phyloP scores from a whole-genome alignment of 2,797 vertebrate genomes.

The Pipistrellus pygmaeus region DNA sequence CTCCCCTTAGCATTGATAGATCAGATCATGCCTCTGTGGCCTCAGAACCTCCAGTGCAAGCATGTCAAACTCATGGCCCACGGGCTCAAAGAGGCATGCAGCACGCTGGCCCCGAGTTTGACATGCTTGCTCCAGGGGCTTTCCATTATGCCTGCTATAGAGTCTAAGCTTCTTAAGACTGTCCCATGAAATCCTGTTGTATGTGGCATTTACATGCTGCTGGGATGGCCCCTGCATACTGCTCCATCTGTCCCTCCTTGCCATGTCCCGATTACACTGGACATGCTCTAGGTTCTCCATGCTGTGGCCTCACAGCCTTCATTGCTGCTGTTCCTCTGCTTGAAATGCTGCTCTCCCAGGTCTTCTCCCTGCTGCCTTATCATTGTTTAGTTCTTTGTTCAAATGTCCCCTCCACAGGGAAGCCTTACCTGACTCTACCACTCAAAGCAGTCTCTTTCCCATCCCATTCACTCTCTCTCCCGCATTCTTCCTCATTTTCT shows the following conservation, averaged over 20 bases:
- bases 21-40: background rate
- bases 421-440: accelerated
- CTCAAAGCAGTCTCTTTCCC: background rate
- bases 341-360: background rate
- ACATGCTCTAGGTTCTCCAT: accelerated
- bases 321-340: background rate
- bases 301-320: accelerated
- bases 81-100: no score
- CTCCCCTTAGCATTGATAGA: background rate
- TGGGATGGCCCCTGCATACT: no score
- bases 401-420: background rate
- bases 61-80: no score
- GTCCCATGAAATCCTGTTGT: accelerated
- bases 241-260: accelerated
- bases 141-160: background rate
- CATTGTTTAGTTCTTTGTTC: background rate
- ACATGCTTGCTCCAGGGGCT: no score
- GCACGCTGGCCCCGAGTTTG: accelerated
- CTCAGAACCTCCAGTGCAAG: background rate
- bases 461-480: background rate
- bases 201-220: accelerated
- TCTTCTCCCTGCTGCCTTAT: background rate
- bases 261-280: no score
- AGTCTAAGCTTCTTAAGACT: background rate
- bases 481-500: background rate